Evolutionary conservation across 2,797 vertebrate species (phyloP).

Genomic region (Adrianichthys oophorus): DNA sequence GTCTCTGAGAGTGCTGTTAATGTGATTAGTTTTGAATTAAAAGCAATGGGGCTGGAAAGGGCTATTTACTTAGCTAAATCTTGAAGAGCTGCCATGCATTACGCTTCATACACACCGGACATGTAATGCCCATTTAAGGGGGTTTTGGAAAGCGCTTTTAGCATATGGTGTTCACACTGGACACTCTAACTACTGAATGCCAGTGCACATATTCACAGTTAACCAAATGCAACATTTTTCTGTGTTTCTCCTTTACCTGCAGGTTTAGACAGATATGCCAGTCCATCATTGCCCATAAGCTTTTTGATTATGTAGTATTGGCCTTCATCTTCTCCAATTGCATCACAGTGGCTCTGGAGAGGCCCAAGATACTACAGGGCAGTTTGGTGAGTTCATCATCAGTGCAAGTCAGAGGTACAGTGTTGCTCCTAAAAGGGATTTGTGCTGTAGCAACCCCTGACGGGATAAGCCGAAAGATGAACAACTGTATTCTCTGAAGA

Average conservation of each 20-base stretch:
- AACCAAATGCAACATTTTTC: not conserved
- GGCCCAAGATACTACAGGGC: constrained; percentile 90
- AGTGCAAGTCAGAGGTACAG: not conserved
- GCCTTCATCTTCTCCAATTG: constrained; percentile 98
- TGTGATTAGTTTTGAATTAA: constrained; percentile 63
- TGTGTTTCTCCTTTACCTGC: constrained; percentile 1
- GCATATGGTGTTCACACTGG: too few species aligned
- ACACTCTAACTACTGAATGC: too few species aligned
- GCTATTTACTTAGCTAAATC: constrained; percentile 38
- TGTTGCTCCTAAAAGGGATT: not conserved
- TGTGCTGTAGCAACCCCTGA: not conserved
- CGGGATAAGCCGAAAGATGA: too few species aligned
- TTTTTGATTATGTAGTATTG: constrained; percentile 94
- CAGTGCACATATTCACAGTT: too few species aligned
- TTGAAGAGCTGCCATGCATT: constrained; percentile 22
- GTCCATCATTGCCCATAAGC: constrained; percentile 93
- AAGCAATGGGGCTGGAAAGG: constrained; percentile 36
- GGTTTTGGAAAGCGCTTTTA: not conserved
- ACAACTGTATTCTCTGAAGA: constrained; percentile 12
- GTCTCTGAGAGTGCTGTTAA: constrained; percentile 45
- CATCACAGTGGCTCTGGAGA: constrained; percentile 95
- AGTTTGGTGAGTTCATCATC: constrained; percentile 83
- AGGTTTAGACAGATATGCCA: constrained; percentile 94
- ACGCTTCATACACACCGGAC: not conserved
- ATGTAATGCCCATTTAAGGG: constrained; percentile 11